Percentiles rank a stretch among this genome's conserved stretches.
Conservation (phyloP, 2,888 invertebrate genomes). For the Lacanobia wlatinum region DNA sequence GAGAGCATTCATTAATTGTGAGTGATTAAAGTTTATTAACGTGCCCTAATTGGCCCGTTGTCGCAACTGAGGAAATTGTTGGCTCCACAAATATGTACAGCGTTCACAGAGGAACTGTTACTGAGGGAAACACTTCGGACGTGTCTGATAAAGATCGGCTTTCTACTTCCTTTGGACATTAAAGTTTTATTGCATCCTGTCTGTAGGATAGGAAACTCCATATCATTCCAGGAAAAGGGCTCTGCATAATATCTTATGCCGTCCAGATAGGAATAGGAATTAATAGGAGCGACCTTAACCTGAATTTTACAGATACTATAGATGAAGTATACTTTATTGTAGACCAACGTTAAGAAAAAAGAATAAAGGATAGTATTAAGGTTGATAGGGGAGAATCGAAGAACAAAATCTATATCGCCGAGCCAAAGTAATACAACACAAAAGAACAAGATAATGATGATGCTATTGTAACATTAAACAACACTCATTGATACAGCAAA, state of each 20-base stretch:
- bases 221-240: not conserved
- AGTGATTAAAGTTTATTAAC: slow-evolving; percentile 77
- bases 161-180: slow-evolving; percentile 36
- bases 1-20: slow-evolving; percentile 73
- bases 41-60: slow-evolving; percentile 75
- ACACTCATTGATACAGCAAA: not conserved
- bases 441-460: not conserved
- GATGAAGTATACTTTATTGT: not conserved
- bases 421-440: not conserved
- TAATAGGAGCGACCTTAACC: not conserved
- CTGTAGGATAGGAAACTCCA: slow-evolving; percentile 1
- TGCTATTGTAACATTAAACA: not conserved
- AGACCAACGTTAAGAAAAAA: not conserved
- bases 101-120: slow-evolving; percentile 6
- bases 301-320: not conserved
- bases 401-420: not conserved
- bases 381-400: not conserved
- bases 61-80: slow-evolving; percentile 70
- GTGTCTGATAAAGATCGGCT: slow-evolving; percentile 40
- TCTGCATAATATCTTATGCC: not conserved
- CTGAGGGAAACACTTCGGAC: slow-evolving; percentile 34
- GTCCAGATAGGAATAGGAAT: not conserved
- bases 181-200: slow-evolving; percentile 30
- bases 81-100: slow-evolving; percentile 65
- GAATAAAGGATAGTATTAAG: not conserved